These are phyloP conservation scores for Peromyscus polionotus DNA, from an alignment of 2,113 vertebrate genomes.

Conservation along the genomic window DNA sequence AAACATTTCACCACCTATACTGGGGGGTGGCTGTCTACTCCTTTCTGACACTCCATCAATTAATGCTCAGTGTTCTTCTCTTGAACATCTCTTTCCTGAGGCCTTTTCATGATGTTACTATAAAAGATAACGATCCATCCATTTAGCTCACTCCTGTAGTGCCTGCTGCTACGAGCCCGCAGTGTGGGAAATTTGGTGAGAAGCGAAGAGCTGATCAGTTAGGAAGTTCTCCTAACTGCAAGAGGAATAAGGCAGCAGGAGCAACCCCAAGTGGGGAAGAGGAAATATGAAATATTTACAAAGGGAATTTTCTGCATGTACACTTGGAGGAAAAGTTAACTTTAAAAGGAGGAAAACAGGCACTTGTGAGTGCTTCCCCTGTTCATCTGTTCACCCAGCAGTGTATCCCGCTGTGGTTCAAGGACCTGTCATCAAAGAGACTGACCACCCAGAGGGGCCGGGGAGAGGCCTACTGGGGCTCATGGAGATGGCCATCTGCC, in stretches of 20 bases:
- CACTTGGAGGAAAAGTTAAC: constrained; percentile 23
- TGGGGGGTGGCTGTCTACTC: neutral
- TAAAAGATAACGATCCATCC: neutral
- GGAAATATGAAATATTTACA: neutral
- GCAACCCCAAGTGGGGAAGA: neutral
- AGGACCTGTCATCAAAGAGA: neutral
- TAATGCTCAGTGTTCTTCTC: neutral
- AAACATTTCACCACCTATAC: neutral
- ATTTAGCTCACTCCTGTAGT: neutral
- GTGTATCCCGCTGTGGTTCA: neutral
- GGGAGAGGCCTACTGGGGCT: neutral
- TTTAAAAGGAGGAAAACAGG: neutral
- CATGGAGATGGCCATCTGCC: neutral
- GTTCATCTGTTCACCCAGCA: neutral
- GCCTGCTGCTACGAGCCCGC: neutral
- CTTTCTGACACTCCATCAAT: neutral
- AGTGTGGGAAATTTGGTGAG: neutral
- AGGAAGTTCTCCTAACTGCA: neutral
- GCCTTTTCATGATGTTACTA: neutral
- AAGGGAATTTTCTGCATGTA: neutral
- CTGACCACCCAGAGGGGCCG: neutral
- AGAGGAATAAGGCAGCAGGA: neutral
- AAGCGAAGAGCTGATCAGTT: neutral
- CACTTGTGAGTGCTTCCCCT: neutral
- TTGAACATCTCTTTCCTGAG: neutral